Percentiles rank a stretch among this genome's conserved stretches.
Conservation (phyloP, 2,888 invertebrate species). For the Chromoteleia sp. region DNA sequence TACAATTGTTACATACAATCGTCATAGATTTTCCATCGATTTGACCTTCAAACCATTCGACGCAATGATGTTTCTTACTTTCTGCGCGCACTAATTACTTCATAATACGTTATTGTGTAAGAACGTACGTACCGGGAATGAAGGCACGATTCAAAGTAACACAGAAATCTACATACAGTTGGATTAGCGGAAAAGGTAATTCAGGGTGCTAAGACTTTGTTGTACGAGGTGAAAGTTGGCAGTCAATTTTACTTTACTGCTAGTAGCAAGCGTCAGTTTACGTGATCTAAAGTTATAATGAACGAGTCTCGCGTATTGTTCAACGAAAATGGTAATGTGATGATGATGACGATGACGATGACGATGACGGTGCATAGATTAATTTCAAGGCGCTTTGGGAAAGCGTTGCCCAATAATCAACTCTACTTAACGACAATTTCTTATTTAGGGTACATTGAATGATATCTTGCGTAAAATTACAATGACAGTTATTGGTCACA, state of each 20-base stretch:
- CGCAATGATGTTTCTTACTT: no score
- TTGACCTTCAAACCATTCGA: no score
- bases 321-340: slow-evolving; percentile 45
- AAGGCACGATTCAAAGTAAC: neutral
- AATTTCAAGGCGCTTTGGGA: slow-evolving; percentile 38
- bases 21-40: no score
- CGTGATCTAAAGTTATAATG: slow-evolving; percentile 56
- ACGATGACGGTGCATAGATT: no score
- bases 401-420: slow-evolving; percentile 32
- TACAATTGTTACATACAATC: no score
- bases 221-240: slow-evolving; percentile 65
- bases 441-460: no score
- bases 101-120: no score
- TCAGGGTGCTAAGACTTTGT: slow-evolving; percentile 46
- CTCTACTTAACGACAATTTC: no score
- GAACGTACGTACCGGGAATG: neutral
- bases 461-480: no score
- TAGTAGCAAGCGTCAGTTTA: slow-evolving; percentile 31
- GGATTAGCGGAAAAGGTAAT: slow-evolving; percentile 61
- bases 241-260: slow-evolving; percentile 48
- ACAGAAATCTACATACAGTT: slow-evolving; percentile 23
- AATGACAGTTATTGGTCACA: no score
- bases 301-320: slow-evolving; percentile 62
- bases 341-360: no score
- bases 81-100: no score